These are phyloP conservation scores for Dryoscopus gambensis DNA, from an alignment of 2,113 vertebrate species.

Conservation along the genomic window DNA sequence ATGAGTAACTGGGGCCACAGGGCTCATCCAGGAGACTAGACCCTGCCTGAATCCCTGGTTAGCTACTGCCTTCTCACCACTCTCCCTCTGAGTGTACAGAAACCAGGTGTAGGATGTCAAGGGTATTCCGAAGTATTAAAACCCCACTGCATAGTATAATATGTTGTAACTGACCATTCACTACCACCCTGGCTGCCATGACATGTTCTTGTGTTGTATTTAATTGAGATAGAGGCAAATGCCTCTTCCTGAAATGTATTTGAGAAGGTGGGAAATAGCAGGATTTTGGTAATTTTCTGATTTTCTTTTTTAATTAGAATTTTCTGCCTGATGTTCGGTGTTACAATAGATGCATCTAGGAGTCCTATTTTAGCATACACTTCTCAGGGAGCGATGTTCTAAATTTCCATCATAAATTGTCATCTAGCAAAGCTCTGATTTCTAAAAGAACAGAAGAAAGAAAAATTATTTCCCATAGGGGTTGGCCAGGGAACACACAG, in stretches of 20 bases:
- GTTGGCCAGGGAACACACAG: neutral
- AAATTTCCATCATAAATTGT: neutral
- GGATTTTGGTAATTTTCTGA: neutral
- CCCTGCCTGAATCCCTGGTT: neutral
- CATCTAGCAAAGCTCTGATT: neutral
- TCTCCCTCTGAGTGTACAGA: neutral
- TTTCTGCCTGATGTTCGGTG: neutral
- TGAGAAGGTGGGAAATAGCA: neutral
- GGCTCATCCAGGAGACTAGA: neutral
- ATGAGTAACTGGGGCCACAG: neutral
- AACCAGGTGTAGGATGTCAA: neutral
- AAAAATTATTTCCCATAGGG: neutral
- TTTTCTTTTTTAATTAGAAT: neutral
- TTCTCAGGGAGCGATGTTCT: neutral
- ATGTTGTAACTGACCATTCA: neutral
- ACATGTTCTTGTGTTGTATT: neutral
- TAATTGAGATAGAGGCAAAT: neutral
- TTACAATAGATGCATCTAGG: neutral
- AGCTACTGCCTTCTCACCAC: neutral
- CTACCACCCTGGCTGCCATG: neutral
- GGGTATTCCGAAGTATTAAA: neutral
- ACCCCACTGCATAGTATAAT: neutral
- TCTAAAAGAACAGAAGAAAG: neutral
- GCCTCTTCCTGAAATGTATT: neutral
- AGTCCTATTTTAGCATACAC: neutral